Percentiles rank a stretch among this genome's conserved stretches.
phyloP scores from a whole-genome alignment of 1,140 invertebrate species.

The Batillaria attramentaria region DNA sequence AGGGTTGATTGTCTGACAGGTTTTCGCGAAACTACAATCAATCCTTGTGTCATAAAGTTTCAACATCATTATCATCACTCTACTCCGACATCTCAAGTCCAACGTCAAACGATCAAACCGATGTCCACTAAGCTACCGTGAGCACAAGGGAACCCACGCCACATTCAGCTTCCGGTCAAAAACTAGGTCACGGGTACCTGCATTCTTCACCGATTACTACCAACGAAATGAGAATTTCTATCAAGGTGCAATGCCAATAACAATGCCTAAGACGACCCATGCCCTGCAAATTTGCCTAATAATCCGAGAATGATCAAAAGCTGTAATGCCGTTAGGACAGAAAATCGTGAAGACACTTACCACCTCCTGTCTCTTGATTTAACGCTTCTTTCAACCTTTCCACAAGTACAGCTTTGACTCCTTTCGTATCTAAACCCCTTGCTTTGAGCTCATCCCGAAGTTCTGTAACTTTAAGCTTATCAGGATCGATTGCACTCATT shows the following conservation, averaged over 20 bases:
- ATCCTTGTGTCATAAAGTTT: no score
- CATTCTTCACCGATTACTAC: no score
- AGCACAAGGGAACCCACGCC: no score
- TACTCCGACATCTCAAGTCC: no score
- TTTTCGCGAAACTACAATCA: no score
- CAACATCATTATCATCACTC: no score
- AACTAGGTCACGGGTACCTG: conserved; percentile 18
- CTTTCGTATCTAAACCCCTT: conserved; percentile 92
- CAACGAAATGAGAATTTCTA: background rate
- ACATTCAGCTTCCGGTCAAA: conserved; percentile 8
- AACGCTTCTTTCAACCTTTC: conserved; percentile 89
- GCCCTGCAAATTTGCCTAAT: background rate
- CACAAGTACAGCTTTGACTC: conserved; percentile 92
- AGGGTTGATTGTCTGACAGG: no score
- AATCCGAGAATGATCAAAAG: background rate
- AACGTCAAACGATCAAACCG: no score
- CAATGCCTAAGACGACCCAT: background rate
- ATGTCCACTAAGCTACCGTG: no score
- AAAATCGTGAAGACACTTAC: conserved; percentile 2
- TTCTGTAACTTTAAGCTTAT: conserved; percentile 94
- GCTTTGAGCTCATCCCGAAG: conserved; percentile 86
- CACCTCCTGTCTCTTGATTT: conserved; percentile 74
- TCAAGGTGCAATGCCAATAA: background rate
- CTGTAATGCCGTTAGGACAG: background rate
- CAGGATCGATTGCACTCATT: conserved; percentile 75